phyloP scores from a whole-genome alignment of 2,113 vertebrate genomes.

The Catharus bicknelli region DNA sequence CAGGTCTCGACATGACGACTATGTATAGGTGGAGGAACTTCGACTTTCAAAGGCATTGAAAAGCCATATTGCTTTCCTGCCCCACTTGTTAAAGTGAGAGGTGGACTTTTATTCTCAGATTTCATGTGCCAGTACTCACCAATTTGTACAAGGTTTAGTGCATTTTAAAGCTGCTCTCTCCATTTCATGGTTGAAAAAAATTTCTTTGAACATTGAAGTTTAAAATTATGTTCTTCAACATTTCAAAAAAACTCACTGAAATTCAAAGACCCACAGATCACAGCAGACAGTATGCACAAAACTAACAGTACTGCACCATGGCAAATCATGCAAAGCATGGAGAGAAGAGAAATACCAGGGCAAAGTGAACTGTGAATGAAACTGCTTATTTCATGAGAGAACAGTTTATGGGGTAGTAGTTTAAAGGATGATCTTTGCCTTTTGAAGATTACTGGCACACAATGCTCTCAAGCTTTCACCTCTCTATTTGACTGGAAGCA shows the following conservation, averaged over 20 bases:
- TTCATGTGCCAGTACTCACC: slow-evolving; percentile 99
- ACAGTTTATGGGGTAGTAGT: slow-evolving; percentile 87
- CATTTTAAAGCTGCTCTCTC: slow-evolving; percentile 94
- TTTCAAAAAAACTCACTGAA: slow-evolving; percentile 86
- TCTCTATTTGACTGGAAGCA: slow-evolving; percentile 99
- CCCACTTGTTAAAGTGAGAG: slow-evolving; percentile 84
- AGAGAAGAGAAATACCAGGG: slow-evolving; percentile 87
- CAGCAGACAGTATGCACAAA: slow-evolving; percentile 79
- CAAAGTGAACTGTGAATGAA: slow-evolving; percentile 88
- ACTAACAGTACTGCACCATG: slow-evolving; percentile 85
- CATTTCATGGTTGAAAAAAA: slow-evolving; percentile 85
- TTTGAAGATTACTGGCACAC: slow-evolving; percentile 99
- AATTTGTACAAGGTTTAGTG: slow-evolving; percentile 90
- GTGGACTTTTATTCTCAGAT: slow-evolving; percentile 76
- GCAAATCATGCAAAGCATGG: slow-evolving; percentile 92
- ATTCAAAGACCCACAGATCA: slow-evolving; percentile 84
- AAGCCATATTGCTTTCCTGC: slow-evolving; percentile 80
- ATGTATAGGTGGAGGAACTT: slow-evolving; percentile 97
- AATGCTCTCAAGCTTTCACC: slow-evolving; percentile 92
- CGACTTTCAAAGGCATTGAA: slow-evolving; percentile 76
- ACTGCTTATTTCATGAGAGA: slow-evolving; percentile 86
- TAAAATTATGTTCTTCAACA: slow-evolving; percentile 79
- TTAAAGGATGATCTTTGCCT: slow-evolving; percentile 91
- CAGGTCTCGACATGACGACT: slow-evolving; percentile 99
- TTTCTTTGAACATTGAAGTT: slow-evolving; percentile 78